These are phyloP conservation scores for Erebia aethiops DNA, from an alignment of 2,888 invertebrate genomes.

Conservation along the genomic window DNA sequence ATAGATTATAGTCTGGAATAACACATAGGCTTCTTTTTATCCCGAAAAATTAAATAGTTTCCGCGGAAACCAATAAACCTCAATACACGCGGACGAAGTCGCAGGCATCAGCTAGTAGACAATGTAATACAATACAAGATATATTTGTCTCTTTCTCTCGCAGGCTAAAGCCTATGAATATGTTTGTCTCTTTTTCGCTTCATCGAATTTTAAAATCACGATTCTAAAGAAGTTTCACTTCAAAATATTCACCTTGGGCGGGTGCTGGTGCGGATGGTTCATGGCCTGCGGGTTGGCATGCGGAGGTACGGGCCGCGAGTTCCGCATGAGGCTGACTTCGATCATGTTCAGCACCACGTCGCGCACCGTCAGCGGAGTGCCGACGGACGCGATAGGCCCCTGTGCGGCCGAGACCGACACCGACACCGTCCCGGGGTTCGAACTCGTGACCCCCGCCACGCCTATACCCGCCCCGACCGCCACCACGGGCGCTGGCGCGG, in stretches of 20 bases:
- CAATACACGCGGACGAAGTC: too few species aligned
- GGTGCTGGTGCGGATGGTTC: constrained; percentile 39
- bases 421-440: constrained; percentile 30
- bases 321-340: constrained; percentile 89
- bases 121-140: too few species aligned
- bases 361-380: constrained; percentile 88
- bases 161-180: too few species aligned
- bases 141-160: too few species aligned
- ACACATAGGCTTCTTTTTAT: too few species aligned
- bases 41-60: too few species aligned
- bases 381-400: constrained; percentile 19
- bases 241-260: constrained; percentile 37
- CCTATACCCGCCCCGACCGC: background rate
- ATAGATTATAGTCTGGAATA: too few species aligned
- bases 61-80: too few species aligned
- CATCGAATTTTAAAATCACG: too few species aligned
- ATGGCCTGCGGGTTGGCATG: constrained; percentile 30
- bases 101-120: too few species aligned
- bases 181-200: too few species aligned
- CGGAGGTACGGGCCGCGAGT: constrained; percentile 68
- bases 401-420: constrained; percentile 46
- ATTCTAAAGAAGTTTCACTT: too few species aligned
- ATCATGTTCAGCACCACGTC: constrained; percentile 93
- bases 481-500: constrained; percentile 16
- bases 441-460: constrained; percentile 31